Base-by-base conservation (phyloP, 2,797 vertebrate genomes). In the Paguma larvata region DNA sequence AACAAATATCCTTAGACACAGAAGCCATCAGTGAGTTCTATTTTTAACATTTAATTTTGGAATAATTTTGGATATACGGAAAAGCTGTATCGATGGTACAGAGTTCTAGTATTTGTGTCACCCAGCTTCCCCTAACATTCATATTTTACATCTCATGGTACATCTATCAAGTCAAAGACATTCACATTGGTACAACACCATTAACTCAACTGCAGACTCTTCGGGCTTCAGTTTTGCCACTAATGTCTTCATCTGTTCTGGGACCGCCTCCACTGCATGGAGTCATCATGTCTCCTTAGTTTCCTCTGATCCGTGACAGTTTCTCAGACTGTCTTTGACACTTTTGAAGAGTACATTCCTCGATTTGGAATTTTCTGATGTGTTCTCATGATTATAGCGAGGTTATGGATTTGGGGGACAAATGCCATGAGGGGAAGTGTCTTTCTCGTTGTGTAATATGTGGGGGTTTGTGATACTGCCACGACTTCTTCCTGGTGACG, bases 31-130 rank as follows among this genome's bases (percentile, higher is more conserved):
- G 19, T 51, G 48, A 44, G 48, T 27, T 72, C 56, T 30, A 41
- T 65, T 75, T 59, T 82, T 34, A 68, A 88, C 23, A 86, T 95
- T 86, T n/a, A 84, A 94, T 79, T 75, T 68, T 53, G 32, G 93
- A 75, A 82, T 93, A 85, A 87, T 63, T 95, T 63, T 90, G 85
- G 63, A 51, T 44, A 75, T 46, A 89, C 16, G 92, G 51, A 90
- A 78, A 91, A 90, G 41, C 25, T 96, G 46, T 34, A 86, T 68
- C 67, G 30, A 38, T 27, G 79, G 32, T 34, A 84, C 15, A 67
- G 48, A 70, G 8, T 38, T 44, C 83, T 44, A 63, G 32, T 77
- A 67, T 78, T 89, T 27, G 56, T 32, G 38, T 62, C 46, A 89
- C 19, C 44, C 44, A 82, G 23, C 59, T 95, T 95, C 11, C 34